A percentile compares a stretch with the other conserved stretches of the same genome.
phyloP scores from a whole-genome alignment of 2,888 invertebrate genomes.

The Trachelus tabidus region DNA sequence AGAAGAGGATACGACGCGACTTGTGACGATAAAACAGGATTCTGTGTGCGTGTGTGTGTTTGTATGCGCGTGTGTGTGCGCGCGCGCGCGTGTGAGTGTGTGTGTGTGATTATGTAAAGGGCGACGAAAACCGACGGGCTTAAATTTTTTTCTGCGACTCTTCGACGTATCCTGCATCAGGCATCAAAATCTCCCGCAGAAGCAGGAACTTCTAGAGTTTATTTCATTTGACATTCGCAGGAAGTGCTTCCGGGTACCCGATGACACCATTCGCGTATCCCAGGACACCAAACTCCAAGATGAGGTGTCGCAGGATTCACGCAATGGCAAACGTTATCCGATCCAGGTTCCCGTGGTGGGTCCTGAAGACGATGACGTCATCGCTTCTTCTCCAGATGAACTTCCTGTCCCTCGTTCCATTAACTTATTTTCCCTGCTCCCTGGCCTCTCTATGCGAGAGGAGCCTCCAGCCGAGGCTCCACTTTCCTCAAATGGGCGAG shows the following conservation, averaged over 20 bases:
- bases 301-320: not conserved
- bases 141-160: not conserved
- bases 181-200: not conserved
- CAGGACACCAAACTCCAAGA: not conserved
- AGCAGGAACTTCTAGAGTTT: not conserved
- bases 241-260: not conserved
- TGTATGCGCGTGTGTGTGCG: too few species aligned
- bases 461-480: conserved; percentile 34
- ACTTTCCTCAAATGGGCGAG: conserved; percentile 44
- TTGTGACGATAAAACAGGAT: not conserved
- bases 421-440: conserved; percentile 5
- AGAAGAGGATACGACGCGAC: not conserved
- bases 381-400: not conserved
- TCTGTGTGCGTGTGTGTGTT: conserved; percentile 16
- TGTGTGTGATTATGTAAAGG: conserved; percentile 8
- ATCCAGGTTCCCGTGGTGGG: not conserved
- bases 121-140: conserved; percentile 45
- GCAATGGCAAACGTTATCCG: not conserved
- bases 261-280: not conserved
- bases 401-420: conserved; percentile 1
- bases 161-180: not conserved
- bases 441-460: conserved; percentile 29
- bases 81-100: conserved; percentile 24
- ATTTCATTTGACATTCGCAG: not conserved
- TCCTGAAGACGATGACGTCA: not conserved